phyloP scores from a whole-genome alignment of 2,113 vertebrate genomes.

The Ceyx margarethae region DNA sequence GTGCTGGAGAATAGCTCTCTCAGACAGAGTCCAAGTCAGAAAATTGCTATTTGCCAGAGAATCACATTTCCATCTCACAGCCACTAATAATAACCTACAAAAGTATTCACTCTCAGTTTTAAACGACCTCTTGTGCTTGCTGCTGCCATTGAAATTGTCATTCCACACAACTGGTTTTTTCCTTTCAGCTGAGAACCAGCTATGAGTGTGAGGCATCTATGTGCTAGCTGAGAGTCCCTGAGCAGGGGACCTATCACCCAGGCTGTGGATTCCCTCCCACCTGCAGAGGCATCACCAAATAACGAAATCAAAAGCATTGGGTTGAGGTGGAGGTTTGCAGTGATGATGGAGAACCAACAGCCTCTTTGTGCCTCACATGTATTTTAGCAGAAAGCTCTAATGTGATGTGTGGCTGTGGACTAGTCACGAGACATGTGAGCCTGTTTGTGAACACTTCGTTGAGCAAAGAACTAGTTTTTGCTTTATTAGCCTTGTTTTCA shows the following conservation, averaged over 20 bases:
- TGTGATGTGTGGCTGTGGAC: not conserved
- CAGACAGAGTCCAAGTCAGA: constrained; percentile 7
- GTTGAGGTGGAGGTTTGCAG: not conserved
- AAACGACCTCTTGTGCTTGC: constrained; percentile 10
- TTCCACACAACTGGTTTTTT: constrained; percentile 22
- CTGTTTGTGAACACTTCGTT: not conserved
- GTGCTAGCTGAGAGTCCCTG: not conserved
- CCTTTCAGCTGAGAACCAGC: not conserved
- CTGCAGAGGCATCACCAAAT: not conserved
- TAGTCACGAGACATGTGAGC: not conserved
- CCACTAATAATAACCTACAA: constrained; percentile 41
- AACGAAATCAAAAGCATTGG: not conserved
- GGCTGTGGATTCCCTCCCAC: not conserved
- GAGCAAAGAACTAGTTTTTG: not conserved
- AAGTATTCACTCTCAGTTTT: constrained; percentile 39
- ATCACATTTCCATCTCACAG: constrained; percentile 41
- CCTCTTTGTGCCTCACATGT: not conserved
- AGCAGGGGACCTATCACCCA: not conserved
- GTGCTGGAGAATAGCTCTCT: not conserved
- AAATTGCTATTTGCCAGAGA: not conserved
- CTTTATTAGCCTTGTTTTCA: constrained; percentile 9
- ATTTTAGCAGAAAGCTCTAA: not conserved
- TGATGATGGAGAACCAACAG: fast-evolving
- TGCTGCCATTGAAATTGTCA: constrained; percentile 11
- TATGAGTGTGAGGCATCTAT: not conserved